Evolutionary conservation across 2,797 vertebrate species (phyloP).

Genomic region (Dicrostonyx torquatus): DNA sequence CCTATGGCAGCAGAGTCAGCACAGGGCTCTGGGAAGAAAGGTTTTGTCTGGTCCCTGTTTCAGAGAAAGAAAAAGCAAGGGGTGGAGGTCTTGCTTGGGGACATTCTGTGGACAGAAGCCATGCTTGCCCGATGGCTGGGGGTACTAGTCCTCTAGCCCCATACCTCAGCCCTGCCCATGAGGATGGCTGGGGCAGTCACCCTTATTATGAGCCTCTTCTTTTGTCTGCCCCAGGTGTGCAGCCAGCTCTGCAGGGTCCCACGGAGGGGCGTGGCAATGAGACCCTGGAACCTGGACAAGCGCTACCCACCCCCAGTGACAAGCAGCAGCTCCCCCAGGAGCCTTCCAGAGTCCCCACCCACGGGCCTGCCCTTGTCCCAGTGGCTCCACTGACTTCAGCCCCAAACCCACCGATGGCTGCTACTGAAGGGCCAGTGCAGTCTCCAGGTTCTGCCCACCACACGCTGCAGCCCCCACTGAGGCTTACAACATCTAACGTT

Average conservation of each 20-base stretch:
- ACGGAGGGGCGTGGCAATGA: not conserved
- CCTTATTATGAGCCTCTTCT: not conserved
- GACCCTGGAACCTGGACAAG: slow-evolving; percentile 51
- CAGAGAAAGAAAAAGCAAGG: not conserved
- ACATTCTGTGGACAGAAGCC: not conserved
- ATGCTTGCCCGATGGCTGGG: not conserved
- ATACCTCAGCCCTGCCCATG: not conserved
- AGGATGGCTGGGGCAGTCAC: not conserved
- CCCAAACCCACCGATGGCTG: not conserved
- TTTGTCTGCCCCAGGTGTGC: slow-evolving; percentile 91
- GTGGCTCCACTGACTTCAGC: not conserved
- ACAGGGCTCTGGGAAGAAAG: not conserved
- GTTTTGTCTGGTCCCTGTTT: not conserved
- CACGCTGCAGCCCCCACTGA: not conserved
- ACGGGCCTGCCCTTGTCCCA: not conserved
- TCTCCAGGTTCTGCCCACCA: not conserved
- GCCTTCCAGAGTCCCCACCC: not conserved
- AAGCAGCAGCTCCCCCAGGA: slow-evolving; percentile 19
- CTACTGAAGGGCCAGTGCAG: not conserved
- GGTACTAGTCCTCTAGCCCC: too few relatives aligned
- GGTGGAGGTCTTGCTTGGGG: not conserved
- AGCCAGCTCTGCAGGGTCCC: slow-evolving; percentile 81
- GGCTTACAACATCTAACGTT: not conserved
- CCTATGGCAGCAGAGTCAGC: not conserved
- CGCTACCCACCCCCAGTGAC: slow-evolving; percentile 25